phyloP scores from a whole-genome alignment of 2,888 invertebrate genomes.

The Celastrina argiolus region DNA sequence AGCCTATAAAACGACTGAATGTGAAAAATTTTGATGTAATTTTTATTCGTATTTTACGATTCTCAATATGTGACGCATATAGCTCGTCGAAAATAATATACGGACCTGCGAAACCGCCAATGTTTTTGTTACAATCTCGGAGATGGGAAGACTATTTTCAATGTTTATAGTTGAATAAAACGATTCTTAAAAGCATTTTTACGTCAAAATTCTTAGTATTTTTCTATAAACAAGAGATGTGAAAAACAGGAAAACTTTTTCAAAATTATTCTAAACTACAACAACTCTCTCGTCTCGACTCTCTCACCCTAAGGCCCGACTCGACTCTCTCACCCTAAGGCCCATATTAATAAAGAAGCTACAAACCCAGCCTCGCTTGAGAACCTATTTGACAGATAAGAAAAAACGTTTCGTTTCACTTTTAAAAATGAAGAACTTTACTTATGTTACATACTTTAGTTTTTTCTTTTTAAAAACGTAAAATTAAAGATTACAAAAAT shows the following conservation, averaged over 20 bases:
- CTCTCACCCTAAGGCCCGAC: no score
- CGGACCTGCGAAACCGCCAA: conserved; percentile 37
- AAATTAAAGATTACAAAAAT: no score
- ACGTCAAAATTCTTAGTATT: conserved; percentile 28
- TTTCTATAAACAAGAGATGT: conserved; percentile 24
- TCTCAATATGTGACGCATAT: conserved; percentile 24
- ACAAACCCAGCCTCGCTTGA: no score
- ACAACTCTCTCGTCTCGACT: no score
- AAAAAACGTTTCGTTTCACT: no score
- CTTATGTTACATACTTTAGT: no score
- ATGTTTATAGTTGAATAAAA: conserved; percentile 36
- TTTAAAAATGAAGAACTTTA: no score
- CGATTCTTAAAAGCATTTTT: conserved; percentile 26
- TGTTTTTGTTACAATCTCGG: conserved; percentile 25
- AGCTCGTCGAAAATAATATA: conserved; percentile 27
- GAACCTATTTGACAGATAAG: no score
- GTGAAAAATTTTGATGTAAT: conserved; percentile 8
- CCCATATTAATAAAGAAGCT: no score
- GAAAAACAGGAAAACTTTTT: background rate
- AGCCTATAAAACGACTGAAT: conserved; percentile 2
- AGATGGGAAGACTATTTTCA: conserved; percentile 35
- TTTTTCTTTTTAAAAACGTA: no score
- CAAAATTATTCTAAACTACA: background rate
- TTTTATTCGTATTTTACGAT: conserved; percentile 17
- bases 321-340: no score